These are phyloP conservation scores for Mus musculus DNA, from an alignment of 2,113 vertebrate genomes.

Conservation along the genomic window DNA sequence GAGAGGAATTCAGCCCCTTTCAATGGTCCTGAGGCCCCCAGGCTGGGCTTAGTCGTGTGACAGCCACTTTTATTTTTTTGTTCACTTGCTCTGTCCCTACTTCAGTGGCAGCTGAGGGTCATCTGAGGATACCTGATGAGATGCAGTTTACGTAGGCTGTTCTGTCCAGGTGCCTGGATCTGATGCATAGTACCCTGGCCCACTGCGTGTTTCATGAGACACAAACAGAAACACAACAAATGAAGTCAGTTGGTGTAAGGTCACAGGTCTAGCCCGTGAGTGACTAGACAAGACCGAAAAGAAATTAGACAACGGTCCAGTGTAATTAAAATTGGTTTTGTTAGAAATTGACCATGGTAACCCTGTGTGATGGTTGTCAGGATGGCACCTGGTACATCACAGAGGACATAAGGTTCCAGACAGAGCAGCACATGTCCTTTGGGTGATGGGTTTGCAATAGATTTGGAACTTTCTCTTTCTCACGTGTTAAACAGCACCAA, in stretches of 20 bases:
- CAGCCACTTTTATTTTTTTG: background rate
- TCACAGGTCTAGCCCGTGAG: constrained; percentile 63
- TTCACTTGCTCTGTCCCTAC: background rate
- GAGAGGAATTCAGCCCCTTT: background rate
- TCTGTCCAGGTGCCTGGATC: background rate
- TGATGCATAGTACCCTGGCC: background rate
- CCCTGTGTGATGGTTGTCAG: constrained; percentile 29
- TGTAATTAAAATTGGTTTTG: constrained; percentile 69
- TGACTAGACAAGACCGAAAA: constrained; percentile 58
- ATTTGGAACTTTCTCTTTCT: background rate
- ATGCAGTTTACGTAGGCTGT: background rate
- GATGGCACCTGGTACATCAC: background rate
- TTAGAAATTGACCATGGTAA: constrained; percentile 63
- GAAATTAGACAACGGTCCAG: constrained; percentile 69
- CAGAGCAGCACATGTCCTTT: constrained; percentile 35
- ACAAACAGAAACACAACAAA: constrained; percentile 56
- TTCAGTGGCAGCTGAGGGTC: background rate
- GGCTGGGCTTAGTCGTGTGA: background rate
- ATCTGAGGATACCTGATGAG: background rate
- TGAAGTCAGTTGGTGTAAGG: constrained; percentile 67
- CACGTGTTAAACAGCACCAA: background rate
- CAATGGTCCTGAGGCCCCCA: accelerated
- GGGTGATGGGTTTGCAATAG: constrained; percentile 29
- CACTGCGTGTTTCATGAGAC: background rate
- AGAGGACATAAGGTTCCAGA: constrained; percentile 35